Evolutionary conservation across 2,888 invertebrate species (phyloP).

Genomic region (Pinctada fucata): DNA sequence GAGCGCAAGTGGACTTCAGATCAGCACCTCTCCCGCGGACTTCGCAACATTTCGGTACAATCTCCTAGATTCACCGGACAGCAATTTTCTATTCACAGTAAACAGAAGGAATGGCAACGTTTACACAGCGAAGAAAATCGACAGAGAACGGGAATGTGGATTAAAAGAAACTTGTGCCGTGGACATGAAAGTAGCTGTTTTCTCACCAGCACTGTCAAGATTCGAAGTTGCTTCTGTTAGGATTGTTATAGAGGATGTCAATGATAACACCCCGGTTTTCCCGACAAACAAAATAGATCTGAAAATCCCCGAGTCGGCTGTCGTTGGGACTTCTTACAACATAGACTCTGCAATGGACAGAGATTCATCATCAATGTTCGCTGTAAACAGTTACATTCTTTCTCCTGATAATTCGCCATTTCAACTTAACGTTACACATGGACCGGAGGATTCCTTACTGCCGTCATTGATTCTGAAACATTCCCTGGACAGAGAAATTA

Average conservation of each 20-base stretch:
- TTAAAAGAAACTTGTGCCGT: slow-evolving; percentile 54
- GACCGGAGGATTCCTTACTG: slow-evolving; percentile 58
- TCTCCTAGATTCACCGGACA: slow-evolving; percentile 45
- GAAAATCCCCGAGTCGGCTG: slow-evolving; percentile 60
- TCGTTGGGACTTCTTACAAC: slow-evolving; percentile 52
- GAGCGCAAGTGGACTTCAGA: slow-evolving; percentile 3
- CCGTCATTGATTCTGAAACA: slow-evolving; percentile 54
- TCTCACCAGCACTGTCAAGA: slow-evolving; percentile 52
- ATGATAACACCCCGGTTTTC: slow-evolving; percentile 73
- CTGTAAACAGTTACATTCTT: slow-evolving; percentile 58
- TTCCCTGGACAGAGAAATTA: slow-evolving; percentile 62
- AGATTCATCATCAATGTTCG: slow-evolving; percentile 60
- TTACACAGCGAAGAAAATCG: slow-evolving; percentile 50
- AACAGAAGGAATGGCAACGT: slow-evolving; percentile 55
- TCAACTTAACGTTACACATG: slow-evolving; percentile 49
- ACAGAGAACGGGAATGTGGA: slow-evolving; percentile 59
- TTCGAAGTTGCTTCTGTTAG: slow-evolving; percentile 63
- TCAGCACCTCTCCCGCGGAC: slow-evolving; percentile 32
- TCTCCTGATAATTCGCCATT: slow-evolving; percentile 58
- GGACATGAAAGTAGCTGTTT: slow-evolving; percentile 57
- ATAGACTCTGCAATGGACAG: slow-evolving; percentile 61
- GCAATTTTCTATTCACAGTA: slow-evolving; percentile 52
- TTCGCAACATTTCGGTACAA: slow-evolving; percentile 42
- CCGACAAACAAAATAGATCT: slow-evolving; percentile 46
- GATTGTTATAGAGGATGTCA: slow-evolving; percentile 66